These are phyloP conservation scores for Apamea sordens DNA, from an alignment of 2,888 invertebrate genomes.

Conservation along the genomic window DNA sequence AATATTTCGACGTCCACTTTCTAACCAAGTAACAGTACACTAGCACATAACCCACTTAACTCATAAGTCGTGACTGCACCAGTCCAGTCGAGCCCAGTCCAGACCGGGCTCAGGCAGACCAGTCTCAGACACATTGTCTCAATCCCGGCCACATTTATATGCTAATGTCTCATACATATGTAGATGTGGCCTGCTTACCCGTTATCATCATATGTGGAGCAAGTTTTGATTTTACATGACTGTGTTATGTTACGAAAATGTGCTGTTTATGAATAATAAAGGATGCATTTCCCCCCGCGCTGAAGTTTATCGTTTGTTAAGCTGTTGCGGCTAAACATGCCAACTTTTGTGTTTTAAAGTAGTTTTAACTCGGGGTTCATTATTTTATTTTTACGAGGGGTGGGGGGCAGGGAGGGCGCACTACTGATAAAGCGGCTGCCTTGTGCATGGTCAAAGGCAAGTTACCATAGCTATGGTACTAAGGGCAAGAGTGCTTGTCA, in stretches of 20 bases:
- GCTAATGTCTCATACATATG: conserved; percentile 67
- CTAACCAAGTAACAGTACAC: neutral
- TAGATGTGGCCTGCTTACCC: conserved; percentile 54
- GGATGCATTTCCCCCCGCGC: conserved; percentile 27
- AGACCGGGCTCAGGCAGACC: conserved; percentile 3
- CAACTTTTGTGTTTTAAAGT: conserved; percentile 20
- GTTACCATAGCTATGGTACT: neutral
- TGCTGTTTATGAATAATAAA: conserved; percentile 26
- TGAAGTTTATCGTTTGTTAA: conserved; percentile 26
- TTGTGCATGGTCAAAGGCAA: neutral
- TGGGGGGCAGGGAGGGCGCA: neutral
- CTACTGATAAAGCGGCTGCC: neutral
- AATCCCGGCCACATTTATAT: conserved; percentile 61
- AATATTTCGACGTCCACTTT: neutral
- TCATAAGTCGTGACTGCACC: neutral
- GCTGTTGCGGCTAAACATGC: conserved; percentile 6
- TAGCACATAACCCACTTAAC: neutral
- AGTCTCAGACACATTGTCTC: conserved; percentile 63
- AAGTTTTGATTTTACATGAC: conserved; percentile 49
- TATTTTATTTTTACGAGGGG: neutral
- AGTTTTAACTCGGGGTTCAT: conserved; percentile 5
- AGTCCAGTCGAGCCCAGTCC: neutral
- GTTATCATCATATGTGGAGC: conserved; percentile 34
- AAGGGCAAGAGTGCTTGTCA: neutral
- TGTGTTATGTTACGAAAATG: conserved; percentile 9